phyloP scores from a whole-genome alignment of 2,888 invertebrate species.

The Steinernema scapterisci region DNA sequence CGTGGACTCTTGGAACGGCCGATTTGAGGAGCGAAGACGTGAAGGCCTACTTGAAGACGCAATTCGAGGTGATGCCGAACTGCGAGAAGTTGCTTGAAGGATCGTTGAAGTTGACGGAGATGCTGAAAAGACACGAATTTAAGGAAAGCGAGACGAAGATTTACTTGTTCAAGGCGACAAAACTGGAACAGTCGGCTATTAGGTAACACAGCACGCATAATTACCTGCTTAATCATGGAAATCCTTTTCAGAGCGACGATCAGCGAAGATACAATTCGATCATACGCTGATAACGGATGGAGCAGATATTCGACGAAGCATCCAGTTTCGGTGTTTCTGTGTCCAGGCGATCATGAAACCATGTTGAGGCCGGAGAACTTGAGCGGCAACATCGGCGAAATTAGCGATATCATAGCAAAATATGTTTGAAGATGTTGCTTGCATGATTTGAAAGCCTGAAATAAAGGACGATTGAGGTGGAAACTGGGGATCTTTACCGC shows the following conservation, averaged over 20 bases:
- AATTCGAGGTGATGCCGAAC: slow-evolving; percentile 37
- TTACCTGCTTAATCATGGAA: too few species aligned
- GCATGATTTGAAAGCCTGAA: too few species aligned
- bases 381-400: slow-evolving; percentile 34
- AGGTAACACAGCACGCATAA: too few species aligned
- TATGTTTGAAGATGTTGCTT: not conserved
- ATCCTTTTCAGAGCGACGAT: slow-evolving; percentile 47
- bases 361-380: slow-evolving; percentile 54
- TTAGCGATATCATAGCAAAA: slow-evolving; percentile 20
- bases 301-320: slow-evolving; percentile 47
- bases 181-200: slow-evolving; percentile 57
- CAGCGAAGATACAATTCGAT: slow-evolving; percentile 50
- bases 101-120: slow-evolving; percentile 45
- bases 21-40: slow-evolving; percentile 48
- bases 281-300: slow-evolving; percentile 47
- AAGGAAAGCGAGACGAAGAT: slow-evolving; percentile 34
- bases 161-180: slow-evolving; percentile 55
- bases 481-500: too few species aligned
- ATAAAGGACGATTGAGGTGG: too few species aligned
- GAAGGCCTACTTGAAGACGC: slow-evolving; percentile 41
- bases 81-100: slow-evolving; percentile 28
- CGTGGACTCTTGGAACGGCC: slow-evolving; percentile 52
- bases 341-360: slow-evolving; percentile 58
- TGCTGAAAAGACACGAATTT: slow-evolving; percentile 48
- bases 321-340: slow-evolving; percentile 44